Conservation (phyloP, 2,888 invertebrate species). For the Cephus runcator region DNA sequence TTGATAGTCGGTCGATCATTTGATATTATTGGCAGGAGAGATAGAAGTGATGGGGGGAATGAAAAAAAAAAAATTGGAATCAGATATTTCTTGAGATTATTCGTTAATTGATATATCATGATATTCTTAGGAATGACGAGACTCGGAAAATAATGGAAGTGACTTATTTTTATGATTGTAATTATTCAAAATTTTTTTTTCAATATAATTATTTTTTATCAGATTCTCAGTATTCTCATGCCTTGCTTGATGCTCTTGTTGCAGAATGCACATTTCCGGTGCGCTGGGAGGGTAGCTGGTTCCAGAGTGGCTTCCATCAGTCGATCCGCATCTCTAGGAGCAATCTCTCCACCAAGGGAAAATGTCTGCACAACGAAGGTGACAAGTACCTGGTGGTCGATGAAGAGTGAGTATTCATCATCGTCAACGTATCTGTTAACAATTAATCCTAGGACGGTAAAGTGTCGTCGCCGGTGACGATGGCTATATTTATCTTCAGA, state of each 20-base stretch:
- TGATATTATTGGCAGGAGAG: too few species aligned
- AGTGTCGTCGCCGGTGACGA: too few species aligned
- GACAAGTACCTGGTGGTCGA: slow-evolving; percentile 90
- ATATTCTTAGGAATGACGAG: neutral
- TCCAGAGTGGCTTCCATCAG: slow-evolving; percentile 89
- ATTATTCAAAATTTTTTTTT: neutral
- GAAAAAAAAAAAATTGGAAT: too few species aligned
- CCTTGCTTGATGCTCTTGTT: slow-evolving; percentile 38
- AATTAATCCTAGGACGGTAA: slow-evolving; percentile 3
- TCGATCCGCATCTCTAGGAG: slow-evolving; percentile 86
- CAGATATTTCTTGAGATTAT: too few species aligned
- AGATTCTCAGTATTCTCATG: neutral
- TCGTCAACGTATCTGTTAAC: neutral
- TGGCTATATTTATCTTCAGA: too few species aligned
- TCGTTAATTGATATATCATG: too few species aligned
- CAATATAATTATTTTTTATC: neutral
- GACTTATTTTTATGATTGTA: neutral
- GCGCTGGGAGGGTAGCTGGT: slow-evolving; percentile 90
- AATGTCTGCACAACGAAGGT: slow-evolving; percentile 84
- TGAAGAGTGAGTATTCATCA: slow-evolving; percentile 73
- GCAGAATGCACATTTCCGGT: slow-evolving; percentile 83
- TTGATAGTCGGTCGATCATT: too few species aligned
- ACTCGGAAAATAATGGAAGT: neutral
- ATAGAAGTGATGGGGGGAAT: too few species aligned
- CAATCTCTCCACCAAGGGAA: slow-evolving; percentile 85